Conservation (phyloP, 2,113 vertebrate genomes). For the Cochlearius cochlearius region DNA sequence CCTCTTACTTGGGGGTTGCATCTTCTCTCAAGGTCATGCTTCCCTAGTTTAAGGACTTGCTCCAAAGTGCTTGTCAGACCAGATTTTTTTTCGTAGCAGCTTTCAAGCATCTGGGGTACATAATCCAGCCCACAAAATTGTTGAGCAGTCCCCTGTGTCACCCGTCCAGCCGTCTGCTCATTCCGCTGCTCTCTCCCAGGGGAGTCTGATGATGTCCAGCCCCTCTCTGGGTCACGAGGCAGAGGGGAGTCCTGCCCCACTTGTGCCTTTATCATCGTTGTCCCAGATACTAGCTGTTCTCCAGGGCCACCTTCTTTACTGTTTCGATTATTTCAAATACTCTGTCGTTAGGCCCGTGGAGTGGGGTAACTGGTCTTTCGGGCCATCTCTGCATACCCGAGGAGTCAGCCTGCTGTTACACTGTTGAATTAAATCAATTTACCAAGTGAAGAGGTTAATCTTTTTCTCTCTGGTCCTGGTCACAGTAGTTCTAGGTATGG, state of each 20-base stretch:
- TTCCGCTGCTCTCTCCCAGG: neutral
- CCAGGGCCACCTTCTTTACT: neutral
- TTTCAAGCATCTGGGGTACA: neutral
- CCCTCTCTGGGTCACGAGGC: neutral
- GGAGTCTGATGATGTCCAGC: neutral
- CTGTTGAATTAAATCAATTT: neutral
- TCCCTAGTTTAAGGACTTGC: neutral
- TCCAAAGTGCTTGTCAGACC: neutral
- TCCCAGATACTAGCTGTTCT: neutral
- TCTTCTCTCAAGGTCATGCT: neutral
- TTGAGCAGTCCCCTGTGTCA: neutral
- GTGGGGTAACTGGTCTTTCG: neutral
- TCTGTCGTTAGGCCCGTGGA: rapidly evolving
- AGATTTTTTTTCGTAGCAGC: neutral
- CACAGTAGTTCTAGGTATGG: neutral
- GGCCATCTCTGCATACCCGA: neutral
- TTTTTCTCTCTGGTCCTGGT: neutral
- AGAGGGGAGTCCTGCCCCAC: neutral
- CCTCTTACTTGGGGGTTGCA: neutral
- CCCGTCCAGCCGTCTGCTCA: rapidly evolving
- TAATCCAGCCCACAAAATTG: neutral
- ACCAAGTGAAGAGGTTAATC: neutral
- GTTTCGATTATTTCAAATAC: neutral
- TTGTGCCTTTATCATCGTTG: neutral
- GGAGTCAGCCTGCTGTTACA: neutral